These are phyloP conservation scores for Diplogasteroides magnus DNA, from an alignment of 1,140 invertebrate genomes.

Conservation along the genomic window DNA sequence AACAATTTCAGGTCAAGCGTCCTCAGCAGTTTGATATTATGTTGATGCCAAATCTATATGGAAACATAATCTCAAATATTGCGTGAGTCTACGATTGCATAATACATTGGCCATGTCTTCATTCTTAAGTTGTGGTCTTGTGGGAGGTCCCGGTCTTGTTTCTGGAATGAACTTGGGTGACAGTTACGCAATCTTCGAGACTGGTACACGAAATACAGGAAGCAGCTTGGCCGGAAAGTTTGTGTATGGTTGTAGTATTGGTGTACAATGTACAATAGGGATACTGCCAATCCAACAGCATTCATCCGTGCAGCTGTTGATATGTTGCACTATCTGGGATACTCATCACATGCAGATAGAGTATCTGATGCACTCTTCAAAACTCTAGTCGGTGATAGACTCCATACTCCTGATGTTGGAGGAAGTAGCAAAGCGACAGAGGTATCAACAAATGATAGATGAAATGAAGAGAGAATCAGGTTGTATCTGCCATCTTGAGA, in stretches of 20 bases:
- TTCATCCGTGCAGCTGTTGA: slow-evolving; percentile 49
- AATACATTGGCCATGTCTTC: background rate
- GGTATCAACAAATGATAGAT: slow-evolving; percentile 5
- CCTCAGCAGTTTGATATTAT: slow-evolving; percentile 97
- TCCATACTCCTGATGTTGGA: slow-evolving; percentile 44
- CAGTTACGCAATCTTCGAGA: slow-evolving; percentile 67
- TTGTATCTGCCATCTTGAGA: slow-evolving; percentile 29
- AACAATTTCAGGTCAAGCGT: slow-evolving; percentile 63
- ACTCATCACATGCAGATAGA: slow-evolving; percentile 40
- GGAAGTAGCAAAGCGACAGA: slow-evolving; percentile 30
- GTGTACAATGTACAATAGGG: too few relatives aligned
- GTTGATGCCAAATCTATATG: slow-evolving; percentile 95
- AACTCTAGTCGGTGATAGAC: slow-evolving; percentile 35
- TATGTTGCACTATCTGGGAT: slow-evolving; percentile 44
- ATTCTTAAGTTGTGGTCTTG: slow-evolving; percentile 69
- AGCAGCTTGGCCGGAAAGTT: slow-evolving; percentile 86
- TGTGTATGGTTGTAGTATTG: slow-evolving; percentile 65
- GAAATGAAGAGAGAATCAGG: too few relatives aligned
- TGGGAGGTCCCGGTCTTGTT: slow-evolving; percentile 88
- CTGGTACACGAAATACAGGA: slow-evolving; percentile 88
- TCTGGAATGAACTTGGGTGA: slow-evolving; percentile 86
- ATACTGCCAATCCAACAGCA: slow-evolving; percentile 80
- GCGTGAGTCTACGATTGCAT: slow-evolving; percentile 57
- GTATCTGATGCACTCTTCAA: slow-evolving; percentile 41
- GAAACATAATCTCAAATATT: slow-evolving; percentile 92